Conservation (phyloP, 64 coral and sea anemone genomes). For the Pachyseris speciosa region DNA sequence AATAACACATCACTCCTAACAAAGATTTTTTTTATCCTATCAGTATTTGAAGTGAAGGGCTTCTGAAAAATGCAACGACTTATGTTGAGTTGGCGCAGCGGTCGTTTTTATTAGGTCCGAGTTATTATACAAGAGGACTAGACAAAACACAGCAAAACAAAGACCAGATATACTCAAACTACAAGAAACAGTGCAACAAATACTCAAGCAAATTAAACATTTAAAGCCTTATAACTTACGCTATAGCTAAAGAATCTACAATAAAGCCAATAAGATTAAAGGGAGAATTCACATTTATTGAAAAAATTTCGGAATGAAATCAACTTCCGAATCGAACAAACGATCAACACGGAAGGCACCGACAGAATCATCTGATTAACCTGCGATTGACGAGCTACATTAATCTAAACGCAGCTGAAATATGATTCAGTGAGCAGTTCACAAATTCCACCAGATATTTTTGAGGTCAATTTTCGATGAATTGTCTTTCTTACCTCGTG, state of each 20-base stretch:
- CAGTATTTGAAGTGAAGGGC: no score
- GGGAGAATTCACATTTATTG: no score
- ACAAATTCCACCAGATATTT: not conserved
- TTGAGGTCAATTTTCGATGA: not conserved
- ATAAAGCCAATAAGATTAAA: no score
- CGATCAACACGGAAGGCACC: not conserved
- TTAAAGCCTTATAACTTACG: no score
- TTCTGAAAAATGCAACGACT: no score
- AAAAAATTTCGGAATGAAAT: not conserved
- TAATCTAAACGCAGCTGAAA: not conserved
- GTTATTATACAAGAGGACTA: not conserved
- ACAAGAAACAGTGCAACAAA: no score
- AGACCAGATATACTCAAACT: not conserved
- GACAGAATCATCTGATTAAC: not conserved
- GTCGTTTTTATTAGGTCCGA: not conserved
- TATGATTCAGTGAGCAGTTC: not conserved
- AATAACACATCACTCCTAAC: no score
- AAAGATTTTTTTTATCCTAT: no score
- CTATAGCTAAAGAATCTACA: no score
- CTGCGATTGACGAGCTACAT: not conserved
- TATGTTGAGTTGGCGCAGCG: not conserved
- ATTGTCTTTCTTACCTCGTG: slow-evolving; percentile 20
- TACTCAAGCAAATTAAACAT: no score
- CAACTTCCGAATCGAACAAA: not conserved
- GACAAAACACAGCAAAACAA: not conserved